phyloP scores from a whole-genome alignment of 2,797 vertebrate species.

The Streptopelia turtur region DNA sequence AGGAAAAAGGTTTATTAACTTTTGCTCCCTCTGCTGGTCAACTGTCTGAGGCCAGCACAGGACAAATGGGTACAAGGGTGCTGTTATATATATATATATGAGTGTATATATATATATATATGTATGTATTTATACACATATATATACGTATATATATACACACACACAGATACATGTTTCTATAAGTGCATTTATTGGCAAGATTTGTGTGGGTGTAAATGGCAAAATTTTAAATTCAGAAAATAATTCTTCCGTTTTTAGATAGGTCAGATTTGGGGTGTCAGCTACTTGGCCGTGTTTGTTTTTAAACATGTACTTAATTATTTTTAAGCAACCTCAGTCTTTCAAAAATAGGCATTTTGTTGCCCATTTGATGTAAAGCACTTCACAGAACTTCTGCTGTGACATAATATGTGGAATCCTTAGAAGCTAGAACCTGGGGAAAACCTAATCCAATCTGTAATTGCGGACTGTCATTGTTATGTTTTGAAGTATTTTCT shows the following conservation, averaged over 20 bases:
- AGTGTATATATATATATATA: not conserved
- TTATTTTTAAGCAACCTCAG: conserved; percentile 52
- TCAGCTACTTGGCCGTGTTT: conserved; percentile 54
- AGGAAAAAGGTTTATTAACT: not conserved
- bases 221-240: not conserved
- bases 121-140: not conserved
- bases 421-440: conserved; percentile 36
- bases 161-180: not conserved
- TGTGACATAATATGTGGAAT: conserved; percentile 68
- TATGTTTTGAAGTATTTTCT: conserved; percentile 38
- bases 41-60: not conserved
- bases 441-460: conserved; percentile 38
- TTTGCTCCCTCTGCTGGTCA: conserved; percentile 68
- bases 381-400: conserved; percentile 62
- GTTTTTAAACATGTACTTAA: conserved; percentile 57
- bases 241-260: conserved; percentile 7
- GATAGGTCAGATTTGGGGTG: conserved; percentile 48
- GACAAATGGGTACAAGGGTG: not conserved
- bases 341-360: conserved; percentile 66
- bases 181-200: not conserved
- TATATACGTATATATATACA: not conserved
- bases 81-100: not conserved
- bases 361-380: conserved; percentile 56
- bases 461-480: conserved; percentile 31
- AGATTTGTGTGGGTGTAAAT: not conserved